Percentiles rank a stretch among this genome's conserved stretches.
phyloP scores from a whole-genome alignment of 2,888 invertebrate species.

The Neelides folsomi region DNA sequence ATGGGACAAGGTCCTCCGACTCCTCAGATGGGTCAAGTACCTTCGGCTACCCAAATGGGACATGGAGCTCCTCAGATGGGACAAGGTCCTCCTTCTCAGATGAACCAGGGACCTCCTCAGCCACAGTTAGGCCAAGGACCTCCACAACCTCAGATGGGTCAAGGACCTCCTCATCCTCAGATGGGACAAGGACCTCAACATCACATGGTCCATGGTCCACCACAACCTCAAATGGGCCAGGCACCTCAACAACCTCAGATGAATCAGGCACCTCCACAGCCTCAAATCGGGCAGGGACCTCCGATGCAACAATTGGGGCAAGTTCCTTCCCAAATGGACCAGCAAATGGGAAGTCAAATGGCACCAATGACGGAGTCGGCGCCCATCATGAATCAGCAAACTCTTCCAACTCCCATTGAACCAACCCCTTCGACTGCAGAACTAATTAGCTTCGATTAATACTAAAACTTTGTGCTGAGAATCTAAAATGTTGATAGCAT shows the following conservation, averaged over 20 bases:
- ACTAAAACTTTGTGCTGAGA: not conserved
- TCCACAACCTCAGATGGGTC: conserved; percentile 7
- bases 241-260: conserved; percentile 23
- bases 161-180: conserved; percentile 2
- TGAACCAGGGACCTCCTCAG: not conserved
- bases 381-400: conserved; percentile 4
- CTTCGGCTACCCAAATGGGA: not conserved
- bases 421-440: conserved; percentile 18
- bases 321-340: not conserved
- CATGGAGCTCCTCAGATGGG: not conserved
- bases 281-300: conserved; percentile 7
- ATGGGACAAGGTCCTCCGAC: conserved; percentile 7
- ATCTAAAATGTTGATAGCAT: no score
- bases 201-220: no score
- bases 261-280: not conserved
- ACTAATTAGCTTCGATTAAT: conserved; percentile 33
- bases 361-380: not conserved
- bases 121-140: not conserved
- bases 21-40: not conserved
- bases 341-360: not conserved
- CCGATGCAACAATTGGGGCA: conserved; percentile 1
- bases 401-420: conserved; percentile 7
- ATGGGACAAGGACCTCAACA: conserved; percentile 8
- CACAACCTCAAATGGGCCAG: conserved; percentile 21
- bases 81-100: no score